Evolutionary conservation across 2,797 vertebrate species (phyloP), one percentile per base, ranked within the genome.

Genomic region (Neosalanx taihuensis): DNA sequence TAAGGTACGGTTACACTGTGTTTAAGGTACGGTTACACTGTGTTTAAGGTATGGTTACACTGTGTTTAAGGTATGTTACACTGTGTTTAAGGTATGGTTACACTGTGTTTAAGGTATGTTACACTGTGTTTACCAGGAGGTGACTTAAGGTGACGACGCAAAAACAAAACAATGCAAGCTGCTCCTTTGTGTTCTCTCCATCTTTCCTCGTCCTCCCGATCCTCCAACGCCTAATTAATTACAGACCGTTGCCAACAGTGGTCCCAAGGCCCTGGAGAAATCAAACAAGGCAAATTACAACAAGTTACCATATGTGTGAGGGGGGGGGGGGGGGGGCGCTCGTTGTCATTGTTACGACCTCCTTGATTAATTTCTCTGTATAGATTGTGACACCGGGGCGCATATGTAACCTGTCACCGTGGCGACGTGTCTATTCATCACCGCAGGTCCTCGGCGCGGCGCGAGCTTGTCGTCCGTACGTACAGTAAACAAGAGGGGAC

Each of bases 321-420:
- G 78, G 78, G 5, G 68, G 18, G 29, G 31, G 31, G 33, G 53
- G 56, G 13, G 68, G 67, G 31, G 70, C 72, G 70, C 56, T 76
- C 83, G 87, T 75, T 92, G 89, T 92, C 91, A 88, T 81, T 81
- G 64, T 72, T 56, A 37, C 64, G 49, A 15, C 46, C 29, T 20
- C 37, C 76, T 83, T 93, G 91, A 93, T 93, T 93, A 92, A 93
- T 93, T 90, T 88, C 88, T 87, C 82, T 1, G 77, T 88, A 88
- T 91, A 91, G 90, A 92, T 92, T 86, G 74, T 81, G 85, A 90
- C 91, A 90, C 83, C 64, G 56, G 81, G 79, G 85, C 85, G 91
- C 90, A 91, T 89, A 87, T 91, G 91, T 90, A 89, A 90, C 81
- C 86, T 92, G 90, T 91, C 91, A 91, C 82, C 66, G 81, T 79